These are phyloP conservation scores for Onthophagus taurus DNA, from an alignment of 1,140 invertebrate genomes.

Conservation along the genomic window DNA sequence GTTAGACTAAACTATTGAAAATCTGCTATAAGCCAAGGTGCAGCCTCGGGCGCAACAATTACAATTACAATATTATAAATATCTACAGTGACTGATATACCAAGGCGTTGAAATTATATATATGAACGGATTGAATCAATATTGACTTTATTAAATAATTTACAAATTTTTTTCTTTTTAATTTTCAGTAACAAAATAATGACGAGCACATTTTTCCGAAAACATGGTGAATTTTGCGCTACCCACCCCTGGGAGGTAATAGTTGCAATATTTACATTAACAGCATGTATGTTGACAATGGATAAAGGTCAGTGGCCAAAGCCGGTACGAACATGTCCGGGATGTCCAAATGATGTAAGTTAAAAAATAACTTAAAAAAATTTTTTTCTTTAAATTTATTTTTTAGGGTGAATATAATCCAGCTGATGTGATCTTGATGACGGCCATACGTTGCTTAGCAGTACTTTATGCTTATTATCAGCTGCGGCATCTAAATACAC, in stretches of 20 bases:
- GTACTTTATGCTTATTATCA: conserved; percentile 89
- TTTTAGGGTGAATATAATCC: conserved; percentile 57
- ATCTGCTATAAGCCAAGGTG: too few relatives aligned
- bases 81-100: too few relatives aligned
- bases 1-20: too few relatives aligned
- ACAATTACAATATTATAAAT: too few relatives aligned
- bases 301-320: conserved; percentile 40
- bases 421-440: conserved; percentile 81
- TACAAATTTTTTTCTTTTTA: too few relatives aligned
- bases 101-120: too few relatives aligned
- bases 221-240: conserved; percentile 83
- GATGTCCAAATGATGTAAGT: conserved; percentile 40
- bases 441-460: conserved; percentile 78
- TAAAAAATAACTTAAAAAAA: background rate
- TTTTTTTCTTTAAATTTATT: background rate
- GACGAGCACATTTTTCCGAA: conserved; percentile 56
- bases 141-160: too few relatives aligned
- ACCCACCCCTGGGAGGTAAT: conserved; percentile 92
- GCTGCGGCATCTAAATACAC: conserved; percentile 76
- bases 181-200: conserved; percentile 4
- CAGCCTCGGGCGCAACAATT: too few relatives aligned
- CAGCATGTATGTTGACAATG: conserved; percentile 77
- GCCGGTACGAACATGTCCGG: conserved; percentile 31
- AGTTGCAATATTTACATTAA: conserved; percentile 74
- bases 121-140: too few relatives aligned